phyloP scores from a whole-genome alignment of 2,888 invertebrate genomes.

The Xestobium rufovillosum region DNA sequence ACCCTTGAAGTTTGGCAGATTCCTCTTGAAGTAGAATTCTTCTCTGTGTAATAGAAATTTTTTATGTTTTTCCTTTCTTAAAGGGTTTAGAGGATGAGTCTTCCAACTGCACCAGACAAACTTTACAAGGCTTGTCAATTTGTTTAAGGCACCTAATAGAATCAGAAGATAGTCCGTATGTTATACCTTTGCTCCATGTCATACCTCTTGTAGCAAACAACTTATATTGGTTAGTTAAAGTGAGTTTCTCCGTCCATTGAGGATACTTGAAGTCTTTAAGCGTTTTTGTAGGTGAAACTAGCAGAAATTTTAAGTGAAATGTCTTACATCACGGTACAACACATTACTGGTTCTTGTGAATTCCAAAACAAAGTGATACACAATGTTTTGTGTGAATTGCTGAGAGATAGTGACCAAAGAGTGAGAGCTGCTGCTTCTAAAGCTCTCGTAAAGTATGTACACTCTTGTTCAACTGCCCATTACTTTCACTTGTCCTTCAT shows the following conservation, averaged over 20 bases:
- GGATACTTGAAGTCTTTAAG: conserved; percentile 23
- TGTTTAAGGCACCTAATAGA: conserved; percentile 55
- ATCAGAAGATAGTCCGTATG: conserved; percentile 52
- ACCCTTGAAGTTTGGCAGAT: background rate
- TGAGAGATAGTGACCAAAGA: conserved; percentile 70
- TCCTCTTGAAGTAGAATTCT: background rate
- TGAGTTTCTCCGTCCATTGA: conserved; percentile 37
- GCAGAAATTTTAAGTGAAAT: conserved; percentile 55
- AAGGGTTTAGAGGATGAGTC: conserved; percentile 69
- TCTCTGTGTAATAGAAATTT: background rate
- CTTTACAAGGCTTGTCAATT: conserved; percentile 54
- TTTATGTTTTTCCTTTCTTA: conserved; percentile 30
- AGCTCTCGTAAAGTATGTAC: conserved; percentile 55
- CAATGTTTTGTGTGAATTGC: conserved; percentile 55
- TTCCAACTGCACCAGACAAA: conserved; percentile 66
- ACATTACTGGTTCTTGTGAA: conserved; percentile 45
- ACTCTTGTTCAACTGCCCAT: conserved; percentile 9
- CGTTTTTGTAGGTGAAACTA: conserved; percentile 50
- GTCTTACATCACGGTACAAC: conserved; percentile 51
- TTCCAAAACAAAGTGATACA: conserved; percentile 54
- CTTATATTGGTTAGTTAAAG: conserved; percentile 80
- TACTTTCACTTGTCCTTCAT: conserved; percentile 15
- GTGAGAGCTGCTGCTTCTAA: conserved; percentile 65
- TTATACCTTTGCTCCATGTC: conserved; percentile 52
- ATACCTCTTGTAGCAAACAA: conserved; percentile 60